These are phyloP conservation scores for Phymanthus crucifer DNA, from an alignment of 92 coral and sea anemone genomes.

Conservation along the genomic window DNA sequence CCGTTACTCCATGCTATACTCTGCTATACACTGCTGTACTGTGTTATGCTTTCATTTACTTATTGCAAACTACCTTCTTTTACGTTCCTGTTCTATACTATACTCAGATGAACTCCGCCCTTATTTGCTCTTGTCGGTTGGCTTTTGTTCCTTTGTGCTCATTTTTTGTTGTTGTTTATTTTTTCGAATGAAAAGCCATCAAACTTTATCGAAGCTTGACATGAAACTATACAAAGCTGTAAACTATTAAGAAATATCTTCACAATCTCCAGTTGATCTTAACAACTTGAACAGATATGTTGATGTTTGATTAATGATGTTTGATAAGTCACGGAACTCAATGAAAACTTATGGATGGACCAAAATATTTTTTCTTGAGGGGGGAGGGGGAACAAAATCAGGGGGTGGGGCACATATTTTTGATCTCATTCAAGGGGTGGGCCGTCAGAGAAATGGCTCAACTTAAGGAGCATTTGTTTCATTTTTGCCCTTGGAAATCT, in stretches of 20 bases:
- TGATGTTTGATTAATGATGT: not conserved
- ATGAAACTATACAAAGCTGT: not conserved
- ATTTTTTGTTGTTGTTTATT: too few species aligned
- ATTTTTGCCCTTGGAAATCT: too few species aligned
- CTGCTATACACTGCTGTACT: not conserved
- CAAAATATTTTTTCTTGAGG: too few species aligned
- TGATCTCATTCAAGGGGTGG: too few species aligned
- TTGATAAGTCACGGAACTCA: conserved; percentile 5
- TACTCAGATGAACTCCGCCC: not conserved
- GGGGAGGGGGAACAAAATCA: too few species aligned
- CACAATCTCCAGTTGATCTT: not conserved
- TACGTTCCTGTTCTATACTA: not conserved
- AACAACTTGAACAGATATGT: conserved; percentile 1
- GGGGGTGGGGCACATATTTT: too few species aligned
- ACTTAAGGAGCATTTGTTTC: too few species aligned
- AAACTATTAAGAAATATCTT: not conserved
- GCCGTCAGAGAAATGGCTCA: too few species aligned
- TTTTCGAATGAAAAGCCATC: too few species aligned
- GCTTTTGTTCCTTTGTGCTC: too few species aligned
- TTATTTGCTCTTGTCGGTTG: too few species aligned
- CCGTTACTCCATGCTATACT: not conserved
- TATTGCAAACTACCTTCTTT: not conserved
- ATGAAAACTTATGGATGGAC: too few species aligned
- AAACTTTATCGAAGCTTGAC: not conserved
- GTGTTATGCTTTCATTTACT: not conserved